Evolutionary conservation across 2,888 invertebrate genomes (phyloP).

Genomic region (Margaritifera margaritifera): DNA sequence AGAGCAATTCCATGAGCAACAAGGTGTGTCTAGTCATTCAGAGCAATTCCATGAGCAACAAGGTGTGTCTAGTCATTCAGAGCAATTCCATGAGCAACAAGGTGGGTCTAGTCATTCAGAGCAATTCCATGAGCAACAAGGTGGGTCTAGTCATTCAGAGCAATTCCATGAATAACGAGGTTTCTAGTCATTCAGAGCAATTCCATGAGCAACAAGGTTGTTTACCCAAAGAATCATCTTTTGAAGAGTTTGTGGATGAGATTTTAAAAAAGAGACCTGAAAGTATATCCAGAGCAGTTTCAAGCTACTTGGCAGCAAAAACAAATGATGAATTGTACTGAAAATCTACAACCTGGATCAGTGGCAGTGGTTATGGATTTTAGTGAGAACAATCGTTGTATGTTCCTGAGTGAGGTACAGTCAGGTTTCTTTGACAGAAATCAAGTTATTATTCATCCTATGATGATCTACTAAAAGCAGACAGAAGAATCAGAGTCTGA

Average conservation of each 20-base stretch:
- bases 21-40: too few relatives aligned
- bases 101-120: too few relatives aligned
- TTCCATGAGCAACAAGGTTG: too few relatives aligned
- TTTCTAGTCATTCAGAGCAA: too few relatives aligned
- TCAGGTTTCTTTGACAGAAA: conserved; percentile 28
- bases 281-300: conserved; percentile 20
- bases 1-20: too few relatives aligned
- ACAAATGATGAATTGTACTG: conserved; percentile 15
- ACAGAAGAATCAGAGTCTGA: conserved; percentile 7
- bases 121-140: too few relatives aligned
- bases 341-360: conserved; percentile 8
- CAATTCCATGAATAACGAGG: too few relatives aligned
- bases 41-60: too few relatives aligned
- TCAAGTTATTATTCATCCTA: conserved; percentile 28
- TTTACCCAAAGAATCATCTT: conserved; percentile 19
- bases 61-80: too few relatives aligned
- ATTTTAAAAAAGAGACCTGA: conserved; percentile 13
- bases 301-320: conserved; percentile 22
- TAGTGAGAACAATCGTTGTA: conserved; percentile 27
- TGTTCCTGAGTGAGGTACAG: conserved; percentile 28
- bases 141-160: too few relatives aligned
- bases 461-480: conserved; percentile 25
- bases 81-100: too few relatives aligned
- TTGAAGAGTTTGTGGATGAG: conserved; percentile 13
- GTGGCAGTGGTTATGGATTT: conserved; percentile 28